phyloP scores from a whole-genome alignment of 2,888 invertebrate species.

The Gymnosoma rotundatum region DNA sequence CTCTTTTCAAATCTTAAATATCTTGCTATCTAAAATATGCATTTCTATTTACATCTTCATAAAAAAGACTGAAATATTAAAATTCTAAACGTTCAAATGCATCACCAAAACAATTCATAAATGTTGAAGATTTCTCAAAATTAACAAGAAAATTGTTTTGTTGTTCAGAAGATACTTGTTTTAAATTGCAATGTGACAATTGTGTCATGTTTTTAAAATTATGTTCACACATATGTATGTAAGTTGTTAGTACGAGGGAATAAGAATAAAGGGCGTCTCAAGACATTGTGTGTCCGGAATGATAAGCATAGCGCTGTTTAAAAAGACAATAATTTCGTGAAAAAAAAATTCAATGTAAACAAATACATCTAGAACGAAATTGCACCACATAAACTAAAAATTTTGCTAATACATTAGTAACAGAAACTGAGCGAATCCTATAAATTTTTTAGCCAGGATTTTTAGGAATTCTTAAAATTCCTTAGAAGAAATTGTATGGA shows the following conservation, averaged over 20 bases:
- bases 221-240: too few relatives aligned
- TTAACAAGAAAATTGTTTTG: conserved; percentile 2
- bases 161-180: conserved; percentile 8
- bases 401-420: too few relatives aligned
- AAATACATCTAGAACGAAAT: too few relatives aligned
- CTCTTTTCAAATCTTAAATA: too few relatives aligned
- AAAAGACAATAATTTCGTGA: conserved; percentile 7
- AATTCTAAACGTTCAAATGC: conserved; percentile 1
- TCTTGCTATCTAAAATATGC: too few relatives aligned
- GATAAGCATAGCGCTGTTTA: conserved; percentile 12
- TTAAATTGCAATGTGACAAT: conserved; percentile 4
- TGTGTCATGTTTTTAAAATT: conserved; percentile 36
- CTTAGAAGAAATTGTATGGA: too few relatives aligned
- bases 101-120: conserved; percentile 13
- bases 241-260: conserved; percentile 1
- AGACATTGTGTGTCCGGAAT: neutral
- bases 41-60: too few relatives aligned
- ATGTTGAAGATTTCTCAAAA: neutral
- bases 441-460: too few relatives aligned
- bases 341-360: neutral
- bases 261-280: neutral
- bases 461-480: too few relatives aligned
- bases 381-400: too few relatives aligned
- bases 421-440: too few relatives aligned
- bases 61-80: neutral